Evolutionary conservation across 1,140 invertebrate genomes (phyloP).

Genomic region (Apis dorsata): DNA sequence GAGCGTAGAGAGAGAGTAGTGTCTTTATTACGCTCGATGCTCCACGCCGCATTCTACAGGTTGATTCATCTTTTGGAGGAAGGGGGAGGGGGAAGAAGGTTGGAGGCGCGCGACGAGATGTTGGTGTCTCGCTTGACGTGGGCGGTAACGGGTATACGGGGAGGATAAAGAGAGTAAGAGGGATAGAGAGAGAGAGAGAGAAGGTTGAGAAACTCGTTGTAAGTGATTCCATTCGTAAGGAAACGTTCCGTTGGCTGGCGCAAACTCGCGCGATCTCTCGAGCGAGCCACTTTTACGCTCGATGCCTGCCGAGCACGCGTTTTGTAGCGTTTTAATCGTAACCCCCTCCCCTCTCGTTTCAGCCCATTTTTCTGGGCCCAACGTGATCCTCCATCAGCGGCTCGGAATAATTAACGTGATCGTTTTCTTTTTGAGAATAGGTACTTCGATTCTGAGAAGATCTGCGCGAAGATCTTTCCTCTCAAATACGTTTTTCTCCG

Average conservation of each 20-base stretch:
- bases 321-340: too few relatives aligned
- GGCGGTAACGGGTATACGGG: constrained; percentile 6
- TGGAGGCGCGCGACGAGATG: not conserved
- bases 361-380: too few relatives aligned
- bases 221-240: constrained; percentile 36
- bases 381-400: too few relatives aligned
- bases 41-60: constrained; percentile 69
- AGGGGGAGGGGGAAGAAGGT: not conserved
- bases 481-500: too few relatives aligned
- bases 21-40: constrained; percentile 72
- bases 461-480: too few relatives aligned
- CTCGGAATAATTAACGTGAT: too few relatives aligned
- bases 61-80: constrained; percentile 58
- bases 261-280: not conserved
- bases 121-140: constrained; percentile 10
- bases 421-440: too few relatives aligned
- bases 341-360: too few relatives aligned
- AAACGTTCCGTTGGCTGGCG: constrained; percentile 12
- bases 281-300: not conserved
- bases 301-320: too few relatives aligned
- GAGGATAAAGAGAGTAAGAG: too few relatives aligned
- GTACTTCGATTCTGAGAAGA: too few relatives aligned
- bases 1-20: constrained; percentile 63
- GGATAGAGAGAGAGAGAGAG: not conserved
- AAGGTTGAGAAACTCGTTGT: constrained; percentile 37